Evolutionary conservation across 2,113 vertebrate genomes (phyloP).

Genomic region (Pelecanus crispus): DNA sequence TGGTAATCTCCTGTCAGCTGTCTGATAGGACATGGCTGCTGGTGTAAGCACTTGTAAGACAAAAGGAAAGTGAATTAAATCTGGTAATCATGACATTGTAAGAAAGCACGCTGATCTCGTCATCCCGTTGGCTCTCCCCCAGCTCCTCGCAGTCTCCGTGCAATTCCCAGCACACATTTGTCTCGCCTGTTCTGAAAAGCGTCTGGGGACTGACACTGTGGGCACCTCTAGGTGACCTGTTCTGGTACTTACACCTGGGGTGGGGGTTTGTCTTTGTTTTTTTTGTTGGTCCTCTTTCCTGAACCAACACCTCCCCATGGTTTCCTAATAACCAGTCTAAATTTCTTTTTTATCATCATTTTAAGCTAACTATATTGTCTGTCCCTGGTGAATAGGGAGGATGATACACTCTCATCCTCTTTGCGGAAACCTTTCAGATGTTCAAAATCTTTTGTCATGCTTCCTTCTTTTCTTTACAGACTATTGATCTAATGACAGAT

Average conservation of each 20-base stretch:
- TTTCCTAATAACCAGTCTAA: not conserved
- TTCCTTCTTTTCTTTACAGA: not conserved
- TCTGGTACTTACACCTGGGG: not conserved
- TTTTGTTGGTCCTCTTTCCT: not conserved
- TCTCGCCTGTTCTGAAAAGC: not conserved
- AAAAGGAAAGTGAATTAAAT: not conserved
- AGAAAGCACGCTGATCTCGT: not conserved
- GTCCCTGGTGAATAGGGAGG: not conserved
- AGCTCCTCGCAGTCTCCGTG: not conserved
- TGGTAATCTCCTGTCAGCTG: not conserved
- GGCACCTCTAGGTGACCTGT: not conserved
- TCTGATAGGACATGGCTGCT: not conserved
- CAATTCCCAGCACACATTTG: not conserved
- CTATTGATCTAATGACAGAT: not conserved
- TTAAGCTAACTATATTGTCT: not conserved
- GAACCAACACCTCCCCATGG: fast-evolving
- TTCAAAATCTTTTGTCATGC: not conserved
- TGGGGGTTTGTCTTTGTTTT: not conserved
- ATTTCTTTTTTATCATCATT: not conserved
- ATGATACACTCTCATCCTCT: not conserved
- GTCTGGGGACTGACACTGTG: not conserved
- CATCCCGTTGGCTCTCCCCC: not conserved
- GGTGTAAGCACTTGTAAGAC: not conserved
- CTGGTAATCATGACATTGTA: not conserved
- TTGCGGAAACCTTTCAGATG: not conserved